Base-by-base conservation (phyloP, 2,888 invertebrate species). In the Notodonta ziczac region DNA sequence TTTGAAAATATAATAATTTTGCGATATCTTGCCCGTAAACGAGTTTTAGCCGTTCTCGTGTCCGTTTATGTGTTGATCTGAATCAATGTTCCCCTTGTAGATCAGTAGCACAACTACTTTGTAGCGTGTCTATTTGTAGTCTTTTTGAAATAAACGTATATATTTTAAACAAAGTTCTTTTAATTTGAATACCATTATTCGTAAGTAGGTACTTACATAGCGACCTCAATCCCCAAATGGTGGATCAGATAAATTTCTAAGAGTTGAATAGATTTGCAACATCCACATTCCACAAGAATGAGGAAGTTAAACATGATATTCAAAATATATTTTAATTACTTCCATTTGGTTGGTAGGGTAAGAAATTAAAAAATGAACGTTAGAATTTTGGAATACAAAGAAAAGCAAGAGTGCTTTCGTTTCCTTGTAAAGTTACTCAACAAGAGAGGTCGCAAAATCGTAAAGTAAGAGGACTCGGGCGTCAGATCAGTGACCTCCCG, bases 381-480 rank as follows among this genome's bases (percentile, higher is more conserved):
- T 63, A 50, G 16, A 61, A 61, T 58, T 63, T 75, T 63, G 55
- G 16, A 61, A 59, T 59, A 65, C 59, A 59, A 65, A 65, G 54
- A 61, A 69, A 66, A 70, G 56, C 56, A 70, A 65, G 58, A 67
- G 65, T 67, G 83, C 83, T 85, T 85, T 85, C 85, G 76, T 81
- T 80, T 81, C 80, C 72, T 77, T 76, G 72, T 65, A 72, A 60
- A 62, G 62, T 64, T 67, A 63, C 60, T 67, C 59, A 77, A 73
- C 53, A 57, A 53, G 59, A 52, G 70, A 68, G 74, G 69, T 73
- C 70, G 73, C 67, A 66, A 62, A 66, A 66, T 69, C 60, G 61
- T 62, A 67, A 64, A 62, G 65, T 62, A 59, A 24, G 73, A 78
- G 76, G 75, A 77, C 69, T 63, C 63, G 24, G 52, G 62, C 66